phyloP scores from a whole-genome alignment of 2,888 invertebrate species.

The Noctua janthe region DNA sequence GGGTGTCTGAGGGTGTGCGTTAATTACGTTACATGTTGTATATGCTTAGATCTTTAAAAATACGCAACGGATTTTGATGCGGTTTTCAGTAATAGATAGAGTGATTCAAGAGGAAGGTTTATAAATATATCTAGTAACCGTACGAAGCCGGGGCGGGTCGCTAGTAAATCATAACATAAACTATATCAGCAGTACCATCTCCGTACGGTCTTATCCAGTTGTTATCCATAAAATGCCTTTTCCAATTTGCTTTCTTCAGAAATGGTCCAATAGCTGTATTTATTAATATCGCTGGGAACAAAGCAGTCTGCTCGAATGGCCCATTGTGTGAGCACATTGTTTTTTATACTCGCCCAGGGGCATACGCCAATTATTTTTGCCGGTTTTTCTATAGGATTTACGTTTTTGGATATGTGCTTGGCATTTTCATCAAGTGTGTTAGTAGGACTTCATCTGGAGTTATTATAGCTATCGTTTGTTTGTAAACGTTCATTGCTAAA shows the following conservation, averaged over 20 bases:
- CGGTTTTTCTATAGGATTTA: constrained; percentile 19
- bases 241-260: constrained; percentile 44
- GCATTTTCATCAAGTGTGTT: constrained; percentile 25
- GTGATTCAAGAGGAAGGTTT: no score
- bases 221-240: constrained; percentile 23
- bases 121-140: no score
- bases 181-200: constrained; percentile 2
- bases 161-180: constrained; percentile 15
- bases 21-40: no score
- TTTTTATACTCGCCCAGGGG: constrained; percentile 53
- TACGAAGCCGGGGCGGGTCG: no score
- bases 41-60: no score
- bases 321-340: constrained; percentile 55
- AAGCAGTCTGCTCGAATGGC: constrained; percentile 43
- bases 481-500: not conserved
- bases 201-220: constrained; percentile 13
- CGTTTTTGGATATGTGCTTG: constrained; percentile 9
- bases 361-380: constrained; percentile 55
- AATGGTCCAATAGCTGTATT: constrained; percentile 46
- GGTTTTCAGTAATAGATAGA: no score
- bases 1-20: no score
- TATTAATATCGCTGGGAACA: constrained; percentile 54
- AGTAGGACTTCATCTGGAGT: not conserved
- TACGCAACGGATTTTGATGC: no score
- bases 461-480: not conserved